A percentile compares a stretch with the other conserved stretches of the same genome.
These are phyloP conservation scores for Aurelia sp. DNA, from an alignment of 30 jellyfish, hydroid and myxozoan genomes.

Conservation along the genomic window DNA sequence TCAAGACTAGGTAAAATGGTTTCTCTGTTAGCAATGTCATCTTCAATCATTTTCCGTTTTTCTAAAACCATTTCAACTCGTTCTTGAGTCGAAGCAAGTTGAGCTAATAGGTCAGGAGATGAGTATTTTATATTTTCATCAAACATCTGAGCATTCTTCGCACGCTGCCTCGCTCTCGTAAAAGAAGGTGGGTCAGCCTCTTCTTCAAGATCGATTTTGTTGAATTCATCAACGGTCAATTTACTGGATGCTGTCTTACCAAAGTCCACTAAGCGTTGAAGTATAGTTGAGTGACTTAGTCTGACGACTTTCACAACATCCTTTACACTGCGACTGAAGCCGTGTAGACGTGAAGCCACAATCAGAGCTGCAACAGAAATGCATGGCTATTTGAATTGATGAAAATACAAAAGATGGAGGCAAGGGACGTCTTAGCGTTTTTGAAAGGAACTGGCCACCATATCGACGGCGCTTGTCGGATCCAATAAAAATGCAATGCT, in stretches of 20 bases:
- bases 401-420: no score
- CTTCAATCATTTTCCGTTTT: constrained; percentile 73
- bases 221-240: constrained; percentile 93
- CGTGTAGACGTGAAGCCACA: constrained; percentile 95
- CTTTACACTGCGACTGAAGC: constrained; percentile 78
- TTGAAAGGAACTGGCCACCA: no score
- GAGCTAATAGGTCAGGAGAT: constrained; percentile 78
- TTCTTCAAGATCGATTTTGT: constrained; percentile 91
- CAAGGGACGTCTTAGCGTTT: no score
- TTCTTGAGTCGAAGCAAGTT: constrained; percentile 86
- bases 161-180: constrained; percentile 86
- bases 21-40: constrained; percentile 61
- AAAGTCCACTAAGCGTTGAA: constrained; percentile 89
- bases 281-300: constrained; percentile 82
- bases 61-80: constrained; percentile 71
- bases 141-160: constrained; percentile 82
- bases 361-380: constrained; percentile 69
- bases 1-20: constrained; percentile 59
- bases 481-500: no score
- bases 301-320: constrained; percentile 91
- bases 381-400: no score
- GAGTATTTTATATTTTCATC: constrained; percentile 54
- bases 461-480: no score
- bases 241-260: constrained; percentile 92
- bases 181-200: constrained; percentile 99